Evolutionary conservation across 2,113 vertebrate genomes (phyloP), one percentile per base, ranked within the genome.

Genomic region (Piliocolobus tephrosceles): DNA sequence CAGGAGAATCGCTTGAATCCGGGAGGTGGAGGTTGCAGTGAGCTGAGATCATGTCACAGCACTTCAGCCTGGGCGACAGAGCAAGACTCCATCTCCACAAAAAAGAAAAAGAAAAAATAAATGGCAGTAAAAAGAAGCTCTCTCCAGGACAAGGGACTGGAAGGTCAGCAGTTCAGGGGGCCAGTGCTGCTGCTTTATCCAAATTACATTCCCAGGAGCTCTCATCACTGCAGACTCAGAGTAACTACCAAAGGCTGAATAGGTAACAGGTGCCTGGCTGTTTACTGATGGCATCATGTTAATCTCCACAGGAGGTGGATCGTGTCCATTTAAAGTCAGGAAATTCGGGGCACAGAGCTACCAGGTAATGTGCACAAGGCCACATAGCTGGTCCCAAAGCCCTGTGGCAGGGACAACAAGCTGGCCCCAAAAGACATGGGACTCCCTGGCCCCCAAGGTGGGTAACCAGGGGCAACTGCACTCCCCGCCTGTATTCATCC

Each of bases 391-490:
- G 40, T 23, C 82, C 64, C 76, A 43, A 20, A 23, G 40, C 55
- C 58, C 89, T 8, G 8, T 58, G 64, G 22, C 61, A 58, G 55
- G 25, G 50, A 38, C 4, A 8, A 72, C 2, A 1, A 57, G 92
- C 38, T 7, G 58, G n/a, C 76, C 32, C 4, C 10, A 6, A 22
- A 8, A 80, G 10, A 25, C 16, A 12, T 6, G 52, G 13, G 32
- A 38, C n/a, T 8, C 45, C 35, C n/a, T 40, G 43, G 27, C 7
- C 47, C 47, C 35, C 5, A 20, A 30, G 10, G 12, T 16, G 0
- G 0, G 30, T 16, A 8, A 17, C 43, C 25, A 11, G 5, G 8
- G 23, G 73, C 8, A 35, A 23, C 20, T 0, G 13, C 35, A 8
- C 32, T 66, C 30, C 40, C 47, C 27, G 5, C 40, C 52, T 18